A percentile compares a stretch with the other conserved stretches of the same genome.
phyloP scores from a whole-genome alignment of 2,113 vertebrate genomes.

The Himantopus leucocephalus region DNA sequence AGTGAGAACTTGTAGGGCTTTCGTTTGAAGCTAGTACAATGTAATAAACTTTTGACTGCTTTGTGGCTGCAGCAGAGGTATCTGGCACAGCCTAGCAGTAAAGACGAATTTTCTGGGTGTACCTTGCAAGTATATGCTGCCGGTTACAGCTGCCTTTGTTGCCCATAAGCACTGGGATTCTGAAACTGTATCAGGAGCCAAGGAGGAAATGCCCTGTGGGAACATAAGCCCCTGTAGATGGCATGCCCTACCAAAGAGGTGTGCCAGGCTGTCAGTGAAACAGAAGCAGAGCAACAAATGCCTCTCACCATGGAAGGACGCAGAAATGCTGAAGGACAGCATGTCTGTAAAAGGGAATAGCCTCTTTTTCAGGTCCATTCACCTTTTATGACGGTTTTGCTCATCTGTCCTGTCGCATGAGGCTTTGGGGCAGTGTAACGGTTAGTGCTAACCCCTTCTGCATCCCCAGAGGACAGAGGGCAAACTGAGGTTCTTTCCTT shows the following conservation, averaged over 20 bases:
- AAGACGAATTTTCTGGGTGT: background rate
- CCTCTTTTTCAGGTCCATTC: background rate
- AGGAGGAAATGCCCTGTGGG: background rate
- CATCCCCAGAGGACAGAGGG: background rate
- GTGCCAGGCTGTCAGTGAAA: background rate
- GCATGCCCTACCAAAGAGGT: background rate
- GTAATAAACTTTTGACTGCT: background rate
- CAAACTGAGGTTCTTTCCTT: background rate
- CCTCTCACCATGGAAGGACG: background rate
- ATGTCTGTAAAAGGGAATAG: background rate
- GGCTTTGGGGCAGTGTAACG: fast-evolving
- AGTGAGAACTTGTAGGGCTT: background rate
- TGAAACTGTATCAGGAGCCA: background rate
- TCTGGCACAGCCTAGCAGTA: background rate
- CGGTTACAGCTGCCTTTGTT: background rate
- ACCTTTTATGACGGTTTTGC: background rate
- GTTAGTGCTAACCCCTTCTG: background rate
- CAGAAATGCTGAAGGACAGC: background rate
- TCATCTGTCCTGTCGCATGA: background rate
- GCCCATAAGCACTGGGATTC: background rate
- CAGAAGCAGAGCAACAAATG: background rate
- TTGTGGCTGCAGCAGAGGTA: background rate
- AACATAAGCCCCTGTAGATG: background rate
- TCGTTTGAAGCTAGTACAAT: background rate
- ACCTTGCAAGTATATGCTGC: background rate